Evolutionary conservation across 2,113 vertebrate species (phyloP), one percentile per base, ranked within the genome.

Genomic region (Pleuronectes platessa): DNA sequence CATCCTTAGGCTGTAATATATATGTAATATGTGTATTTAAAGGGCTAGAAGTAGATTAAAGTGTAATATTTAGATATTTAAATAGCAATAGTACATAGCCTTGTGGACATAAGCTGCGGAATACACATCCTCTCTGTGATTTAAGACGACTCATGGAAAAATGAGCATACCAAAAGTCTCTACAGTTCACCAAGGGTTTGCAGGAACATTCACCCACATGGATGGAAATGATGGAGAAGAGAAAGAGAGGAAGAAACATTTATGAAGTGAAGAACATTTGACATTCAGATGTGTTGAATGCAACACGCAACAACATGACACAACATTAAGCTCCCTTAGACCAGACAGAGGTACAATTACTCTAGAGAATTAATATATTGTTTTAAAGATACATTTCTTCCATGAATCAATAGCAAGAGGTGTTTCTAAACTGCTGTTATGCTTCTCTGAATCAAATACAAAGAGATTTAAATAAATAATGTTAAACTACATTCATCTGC

Each of bases 81-180:
- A 42, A 42, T 42, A 13, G 12, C 12, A 42, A 42, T 18, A 49
- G 17, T 18, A 49, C 6, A 4, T 18, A 49, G 45, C 15, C 45
- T 6, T 49, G 45, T 49, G 45, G 45, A 3, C 15, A 15, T 49
- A 49, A 49, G 15, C 18, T 53, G 24, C 6, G 18, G 61, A 37
- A n/a, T 11, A 21, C n/a, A 67, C 20, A 2, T 59, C 40, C 17
- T 55, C 78, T 94, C 92, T 94, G 79, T 95, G 92, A 95, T 92
- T 95, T 85, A 91, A 93, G 91, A 93, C 58, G 26, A 88, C 93
- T 93, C 93, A 90, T 94, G 91, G 92, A 95, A 92, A 93, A 93
- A 94, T 93, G 83, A 95, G 93, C 93, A 93, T 95, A 97, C 93
- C 94, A 95, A 97, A 96, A 85, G 92, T 96, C 94, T 96, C 94